Evolutionary conservation across 2,888 invertebrate genomes (phyloP), one percentile per base, ranked within the genome.

Genomic region (Belgica antarctica): DNA sequence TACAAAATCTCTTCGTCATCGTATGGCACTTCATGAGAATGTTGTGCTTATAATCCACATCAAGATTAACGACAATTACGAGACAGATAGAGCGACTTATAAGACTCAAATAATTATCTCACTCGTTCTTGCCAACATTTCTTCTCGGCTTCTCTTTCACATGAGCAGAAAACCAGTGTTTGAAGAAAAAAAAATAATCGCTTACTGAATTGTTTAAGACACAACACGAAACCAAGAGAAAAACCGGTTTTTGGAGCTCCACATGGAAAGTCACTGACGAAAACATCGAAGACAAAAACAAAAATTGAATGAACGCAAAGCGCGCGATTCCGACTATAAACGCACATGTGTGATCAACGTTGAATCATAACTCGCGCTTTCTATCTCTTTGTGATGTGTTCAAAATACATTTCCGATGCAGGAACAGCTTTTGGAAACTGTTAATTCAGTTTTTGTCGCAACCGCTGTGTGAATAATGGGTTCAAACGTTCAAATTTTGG

Each of bases 51-150:
- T 17, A n/a, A 52, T 52, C 52, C 52, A n/a, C n/a, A 8, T n/a
- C 22, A 52, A 22, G 52, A 52, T 52, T 22, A 52, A 52, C 52
- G 52, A 52, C 52, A 52, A 19, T n/a, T 19, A n/a, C n/a, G 2
- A 52, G 52, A 52, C 52, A 22, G 19, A 52, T 22, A 19, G n/a
- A n/a, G 12, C 17, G 52, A 52, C 52, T 8, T 52, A 52, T 17
- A 22, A 17, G 12, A 22, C 22, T 52, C 2, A n/a, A 52, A 22
- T 22, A 52, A 52, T 52, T 52, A 52, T 52, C 52, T 22, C 17
- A 22, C 17, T 52, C 22, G 52, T 52, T 52, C n/a, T n/a, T 17
- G 7, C 12, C 52, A 52, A 22, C 52, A 52, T 52, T n/a, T 52
- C 22, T 52, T n/a, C 52, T 17, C 52, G 52, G 34, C 34, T 31